Evolutionary conservation across 2,113 vertebrate species (phyloP).

Genomic region (Larimichthys crocea): DNA sequence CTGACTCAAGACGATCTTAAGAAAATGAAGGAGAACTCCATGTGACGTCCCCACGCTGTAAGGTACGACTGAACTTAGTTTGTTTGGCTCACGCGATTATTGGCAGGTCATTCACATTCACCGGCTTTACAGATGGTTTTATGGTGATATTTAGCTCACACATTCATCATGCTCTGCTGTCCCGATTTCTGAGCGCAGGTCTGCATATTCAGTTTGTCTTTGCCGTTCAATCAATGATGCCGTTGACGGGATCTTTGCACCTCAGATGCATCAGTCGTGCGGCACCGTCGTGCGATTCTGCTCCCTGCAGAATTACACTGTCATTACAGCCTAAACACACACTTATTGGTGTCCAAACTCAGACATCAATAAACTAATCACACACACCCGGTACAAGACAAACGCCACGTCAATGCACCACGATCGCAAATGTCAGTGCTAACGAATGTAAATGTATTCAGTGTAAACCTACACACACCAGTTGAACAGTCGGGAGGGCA

Average conservation of each 20-base stretch:
- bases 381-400: slow-evolving; percentile 49
- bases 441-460: slow-evolving; percentile 72
- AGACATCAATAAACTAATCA: slow-evolving; percentile 70
- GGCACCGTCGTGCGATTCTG: slow-evolving; percentile 32
- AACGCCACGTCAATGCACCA: slow-evolving; percentile 48
- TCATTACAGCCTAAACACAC: slow-evolving; percentile 58
- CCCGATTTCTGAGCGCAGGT: slow-evolving; percentile 36
- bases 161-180: slow-evolving; percentile 56
- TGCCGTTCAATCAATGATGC: slow-evolving; percentile 44
- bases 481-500: slow-evolving; percentile 38
- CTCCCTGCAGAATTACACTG: slow-evolving; percentile 42
- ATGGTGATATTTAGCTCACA: slow-evolving; percentile 56
- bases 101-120: slow-evolving; percentile 32
- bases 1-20: not conserved
- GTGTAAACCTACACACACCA: slow-evolving; percentile 48
- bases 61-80: slow-evolving; percentile 3
- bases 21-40: not conserved
- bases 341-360: slow-evolving; percentile 57
- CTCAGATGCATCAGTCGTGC: slow-evolving; percentile 47
- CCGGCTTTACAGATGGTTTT: slow-evolving; percentile 51
- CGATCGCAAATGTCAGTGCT: slow-evolving; percentile 66
- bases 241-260: slow-evolving; percentile 38
- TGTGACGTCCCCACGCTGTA: not conserved
- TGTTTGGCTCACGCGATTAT: slow-evolving; percentile 16
- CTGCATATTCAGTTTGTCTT: slow-evolving; percentile 57